Percentiles rank a stretch among this genome's conserved stretches.
These are phyloP conservation scores for Euleptes europaea DNA, from an alignment of 2,113 vertebrate genomes.

Conservation along the genomic window DNA sequence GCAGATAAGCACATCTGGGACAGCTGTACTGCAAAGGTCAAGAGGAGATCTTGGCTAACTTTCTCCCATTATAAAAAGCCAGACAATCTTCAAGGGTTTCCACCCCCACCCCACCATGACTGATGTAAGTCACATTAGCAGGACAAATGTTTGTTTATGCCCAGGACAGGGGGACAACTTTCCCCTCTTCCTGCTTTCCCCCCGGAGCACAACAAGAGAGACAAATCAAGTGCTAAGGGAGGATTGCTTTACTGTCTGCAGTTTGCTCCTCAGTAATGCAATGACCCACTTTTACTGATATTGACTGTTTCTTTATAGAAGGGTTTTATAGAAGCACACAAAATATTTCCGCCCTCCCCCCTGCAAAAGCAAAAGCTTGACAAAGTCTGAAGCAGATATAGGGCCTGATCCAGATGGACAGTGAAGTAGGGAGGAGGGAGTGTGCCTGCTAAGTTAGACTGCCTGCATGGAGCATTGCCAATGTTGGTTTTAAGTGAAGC, in stretches of 20 bases:
- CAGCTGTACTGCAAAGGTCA: not conserved
- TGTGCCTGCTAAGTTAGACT: not conserved
- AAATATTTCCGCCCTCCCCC: slow-evolving; percentile 10
- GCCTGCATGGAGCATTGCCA: too few relatives aligned
- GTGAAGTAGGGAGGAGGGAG: accelerated
- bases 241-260: slow-evolving; percentile 27
- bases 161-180: not conserved
- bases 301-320: slow-evolving; percentile 43
- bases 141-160: not conserved
- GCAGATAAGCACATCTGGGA: not conserved
- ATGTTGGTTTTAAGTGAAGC: too few relatives aligned
- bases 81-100: not conserved
- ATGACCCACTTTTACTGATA: slow-evolving; percentile 56
- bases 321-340: slow-evolving; percentile 38
- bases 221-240: not conserved
- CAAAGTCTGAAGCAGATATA: not conserved
- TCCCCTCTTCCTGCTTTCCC: accelerated
- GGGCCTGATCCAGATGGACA: not conserved
- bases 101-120: not conserved
- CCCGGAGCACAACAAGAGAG: not conserved
- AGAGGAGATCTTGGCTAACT: not conserved
- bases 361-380: not conserved
- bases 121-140: not conserved
- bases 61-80: not conserved
- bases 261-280: slow-evolving; percentile 38